Evolutionary conservation across 2,797 vertebrate species (phyloP).

Genomic region (Anguilla anguilla): DNA sequence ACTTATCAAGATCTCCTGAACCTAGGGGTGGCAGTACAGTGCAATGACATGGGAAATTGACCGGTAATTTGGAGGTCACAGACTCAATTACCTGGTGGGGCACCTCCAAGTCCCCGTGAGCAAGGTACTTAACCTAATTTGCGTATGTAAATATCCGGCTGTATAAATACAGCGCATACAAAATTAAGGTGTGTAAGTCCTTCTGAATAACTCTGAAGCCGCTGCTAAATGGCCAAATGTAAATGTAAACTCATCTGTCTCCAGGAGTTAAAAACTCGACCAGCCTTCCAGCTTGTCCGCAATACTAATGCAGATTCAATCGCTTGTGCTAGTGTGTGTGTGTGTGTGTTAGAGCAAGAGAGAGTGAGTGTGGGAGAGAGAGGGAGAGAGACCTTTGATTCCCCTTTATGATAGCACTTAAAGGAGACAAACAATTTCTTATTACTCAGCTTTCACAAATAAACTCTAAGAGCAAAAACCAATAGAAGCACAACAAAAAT

Average conservation of each 20-base stretch:
- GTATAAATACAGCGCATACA: background rate
- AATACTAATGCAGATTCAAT: background rate
- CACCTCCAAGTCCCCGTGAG: background rate
- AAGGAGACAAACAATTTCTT: background rate
- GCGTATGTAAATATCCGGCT: constrained; percentile 1
- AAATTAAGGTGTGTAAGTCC: background rate
- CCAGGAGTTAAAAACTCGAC: background rate
- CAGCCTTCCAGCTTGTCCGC: background rate
- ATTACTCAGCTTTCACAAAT: background rate
- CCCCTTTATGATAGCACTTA: background rate
- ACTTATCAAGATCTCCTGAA: background rate
- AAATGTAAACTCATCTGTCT: background rate
- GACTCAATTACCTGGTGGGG: background rate
- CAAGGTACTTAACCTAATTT: background rate
- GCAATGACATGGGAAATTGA: background rate
- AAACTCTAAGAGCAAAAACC: background rate
- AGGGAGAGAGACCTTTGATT: background rate
- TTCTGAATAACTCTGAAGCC: background rate
- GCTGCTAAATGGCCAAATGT: background rate
- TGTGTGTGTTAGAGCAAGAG: background rate
- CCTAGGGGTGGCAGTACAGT: background rate
- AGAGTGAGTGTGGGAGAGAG: background rate
- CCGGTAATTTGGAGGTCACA: background rate
- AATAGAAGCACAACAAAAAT: no score
- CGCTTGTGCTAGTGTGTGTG: background rate